These are phyloP conservation scores for Gonioctena quinquepunctata DNA, from an alignment of 1,140 invertebrate species.

Conservation along the genomic window DNA sequence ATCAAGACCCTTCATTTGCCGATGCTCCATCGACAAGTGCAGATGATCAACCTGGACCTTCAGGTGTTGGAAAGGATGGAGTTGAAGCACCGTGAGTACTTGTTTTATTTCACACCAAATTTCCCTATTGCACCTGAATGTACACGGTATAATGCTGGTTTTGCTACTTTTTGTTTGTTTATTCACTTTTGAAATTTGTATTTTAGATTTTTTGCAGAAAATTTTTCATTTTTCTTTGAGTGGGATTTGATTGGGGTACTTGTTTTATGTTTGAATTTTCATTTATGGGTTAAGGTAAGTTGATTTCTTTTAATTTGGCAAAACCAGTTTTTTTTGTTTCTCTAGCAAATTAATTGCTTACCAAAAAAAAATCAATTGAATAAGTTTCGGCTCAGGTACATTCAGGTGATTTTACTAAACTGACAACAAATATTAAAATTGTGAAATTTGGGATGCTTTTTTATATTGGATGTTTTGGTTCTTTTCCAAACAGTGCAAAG, in stretches of 20 bases:
- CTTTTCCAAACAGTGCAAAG: too few species aligned
- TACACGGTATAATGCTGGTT: not conserved
- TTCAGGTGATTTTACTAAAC: not conserved
- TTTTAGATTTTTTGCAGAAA: not conserved
- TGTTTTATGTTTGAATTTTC: not conserved
- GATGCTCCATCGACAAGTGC: conserved; percentile 59
- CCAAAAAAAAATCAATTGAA: not conserved
- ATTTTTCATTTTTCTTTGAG: not conserved
- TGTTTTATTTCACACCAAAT: conserved; percentile 34
- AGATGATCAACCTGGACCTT: conserved; percentile 61
- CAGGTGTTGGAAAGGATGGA: conserved; percentile 60
- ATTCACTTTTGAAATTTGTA: not conserved
- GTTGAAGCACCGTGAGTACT: conserved; percentile 63
- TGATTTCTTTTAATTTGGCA: not conserved
- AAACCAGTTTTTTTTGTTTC: conserved; percentile 1
- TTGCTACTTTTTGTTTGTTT: too few species aligned
- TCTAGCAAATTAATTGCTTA: not conserved
- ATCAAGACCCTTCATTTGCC: conserved; percentile 56
- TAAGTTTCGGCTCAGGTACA: not conserved
- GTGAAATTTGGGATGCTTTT: too few species aligned
- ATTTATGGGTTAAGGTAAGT: not conserved
- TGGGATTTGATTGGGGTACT: not conserved
- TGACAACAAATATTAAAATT: not conserved
- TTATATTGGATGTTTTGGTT: too few species aligned
- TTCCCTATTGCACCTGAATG: not conserved